Base-by-base conservation (phyloP, 2,888 invertebrate species). In the Drosophila gaucha region DNA sequence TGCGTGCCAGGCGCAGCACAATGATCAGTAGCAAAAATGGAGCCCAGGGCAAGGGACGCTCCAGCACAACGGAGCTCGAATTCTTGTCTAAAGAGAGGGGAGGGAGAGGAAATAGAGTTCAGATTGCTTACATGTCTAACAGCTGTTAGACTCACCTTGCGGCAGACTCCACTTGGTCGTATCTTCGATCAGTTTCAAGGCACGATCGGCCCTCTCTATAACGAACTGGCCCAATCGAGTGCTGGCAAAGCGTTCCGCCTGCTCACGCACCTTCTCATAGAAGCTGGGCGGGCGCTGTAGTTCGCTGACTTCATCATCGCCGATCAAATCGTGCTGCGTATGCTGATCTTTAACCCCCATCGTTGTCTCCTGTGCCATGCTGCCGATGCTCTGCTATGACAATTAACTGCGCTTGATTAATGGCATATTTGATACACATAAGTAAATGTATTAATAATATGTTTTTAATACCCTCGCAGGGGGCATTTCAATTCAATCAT, bases 101-200 rank as follows among this genome's bases (percentile, higher is more conserved):
- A 28, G 10, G 20, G 0, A 28, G 14, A 44, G 12, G 2, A 20
- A 6, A 22, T 28, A 59, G 12, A 36, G 18, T 10, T 14, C 4
- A 24, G 9, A 9, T 24, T 0, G 24, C 1, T 14, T 16, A 33
- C 6, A n/a, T 8, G 8, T 1, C 2, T 4, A 39, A 33, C 3
- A 12, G 1, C 0, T 16, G 1, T 12, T 3, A 1, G 0, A 2
- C 67, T 69, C 51, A 91, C 91, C 88, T 49, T 86, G 83, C 2
- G 91, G 91, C 51, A 91, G 72, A 74, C 91, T 90, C 91, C 91
- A 91, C 70, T 90, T 91, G 12, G 91, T 90, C 10, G 91, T 91
- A 26, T 90, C 88, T 71, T 92, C 91, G 38, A 92, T 54, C 38
- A 88, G 62, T 20, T 86, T 80, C 9, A 92, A 56, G 0, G 79